Conservation (phyloP, 2,797 vertebrate genomes). For the Enteromius viviparus region DNA sequence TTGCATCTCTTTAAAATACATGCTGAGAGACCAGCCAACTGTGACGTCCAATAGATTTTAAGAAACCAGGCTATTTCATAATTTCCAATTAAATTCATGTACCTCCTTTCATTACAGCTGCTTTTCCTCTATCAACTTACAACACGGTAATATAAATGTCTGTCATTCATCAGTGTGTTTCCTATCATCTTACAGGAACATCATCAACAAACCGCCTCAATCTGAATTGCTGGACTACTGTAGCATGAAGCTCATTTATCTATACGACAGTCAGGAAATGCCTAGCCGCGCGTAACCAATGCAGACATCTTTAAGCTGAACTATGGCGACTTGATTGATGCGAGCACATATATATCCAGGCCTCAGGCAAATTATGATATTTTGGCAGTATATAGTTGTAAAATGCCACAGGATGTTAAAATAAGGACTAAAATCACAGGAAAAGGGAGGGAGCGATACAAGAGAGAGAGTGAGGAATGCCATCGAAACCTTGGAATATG, state of each 20-base stretch:
- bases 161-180: conserved; percentile 63
- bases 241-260: conserved; percentile 67
- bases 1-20: conserved; percentile 1
- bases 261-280: conserved; percentile 33
- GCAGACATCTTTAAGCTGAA: conserved; percentile 26
- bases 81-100: conserved; percentile 14
- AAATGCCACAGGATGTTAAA: conserved; percentile 34
- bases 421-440: conserved; percentile 24
- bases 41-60: neutral
- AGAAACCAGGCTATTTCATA: conserved; percentile 7
- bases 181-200: conserved; percentile 64
- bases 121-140: conserved; percentile 26
- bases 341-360: conserved; percentile 23
- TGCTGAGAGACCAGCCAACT: neutral
- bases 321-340: conserved; percentile 37
- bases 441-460: neutral
- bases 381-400: conserved; percentile 24
- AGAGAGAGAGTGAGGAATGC: conserved; percentile 18
- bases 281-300: conserved; percentile 21
- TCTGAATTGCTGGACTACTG: conserved; percentile 68
- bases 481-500: conserved; percentile 32
- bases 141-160: conserved; percentile 28
- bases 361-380: conserved; percentile 35
- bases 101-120: conserved; percentile 5
- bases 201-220: conserved; percentile 60